phyloP scores from a whole-genome alignment of 35 echinoderm and acorn worm genomes.

The Stichopus chloronotus region DNA sequence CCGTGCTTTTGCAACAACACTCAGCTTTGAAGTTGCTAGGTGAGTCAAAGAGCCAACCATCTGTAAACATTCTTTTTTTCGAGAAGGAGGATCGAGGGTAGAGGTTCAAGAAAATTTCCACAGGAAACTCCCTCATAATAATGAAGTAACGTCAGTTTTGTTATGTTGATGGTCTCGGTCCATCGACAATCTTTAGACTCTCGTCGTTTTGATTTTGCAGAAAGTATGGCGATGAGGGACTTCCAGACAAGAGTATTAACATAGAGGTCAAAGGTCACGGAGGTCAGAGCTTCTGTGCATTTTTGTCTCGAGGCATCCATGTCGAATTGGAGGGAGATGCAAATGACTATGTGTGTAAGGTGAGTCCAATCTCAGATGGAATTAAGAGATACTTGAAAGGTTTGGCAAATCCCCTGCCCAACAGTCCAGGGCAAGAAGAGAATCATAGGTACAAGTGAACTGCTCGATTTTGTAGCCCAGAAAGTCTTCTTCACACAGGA shows the following conservation, averaged over 20 bases:
- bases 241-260: constrained; percentile 86
- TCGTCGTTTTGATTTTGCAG: constrained; percentile 34
- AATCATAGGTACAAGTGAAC: no score
- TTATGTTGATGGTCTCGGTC: not conserved
- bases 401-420: no score
- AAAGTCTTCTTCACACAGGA: no score
- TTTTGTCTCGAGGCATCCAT: constrained; percentile 85
- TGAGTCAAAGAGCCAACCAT: constrained; percentile 45
- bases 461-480: no score
- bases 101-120: not conserved
- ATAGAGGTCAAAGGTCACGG: constrained; percentile 78
- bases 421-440: no score
- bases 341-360: constrained; percentile 99
- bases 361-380: constrained; percentile 26
- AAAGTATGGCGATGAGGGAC: constrained; percentile 80
- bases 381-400: not conserved
- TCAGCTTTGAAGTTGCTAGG: constrained; percentile 90
- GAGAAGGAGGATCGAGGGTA: not conserved
- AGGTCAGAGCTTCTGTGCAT: constrained; percentile 98
- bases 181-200: not conserved
- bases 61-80: not conserved
- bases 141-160: not conserved
- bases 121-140: not conserved
- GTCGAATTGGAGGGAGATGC: constrained; percentile 93
- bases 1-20: constrained; percentile 95